Evolutionary conservation across 2,113 vertebrate species (phyloP), one percentile per base, ranked within the genome.

Genomic region (Hucho hucho): DNA sequence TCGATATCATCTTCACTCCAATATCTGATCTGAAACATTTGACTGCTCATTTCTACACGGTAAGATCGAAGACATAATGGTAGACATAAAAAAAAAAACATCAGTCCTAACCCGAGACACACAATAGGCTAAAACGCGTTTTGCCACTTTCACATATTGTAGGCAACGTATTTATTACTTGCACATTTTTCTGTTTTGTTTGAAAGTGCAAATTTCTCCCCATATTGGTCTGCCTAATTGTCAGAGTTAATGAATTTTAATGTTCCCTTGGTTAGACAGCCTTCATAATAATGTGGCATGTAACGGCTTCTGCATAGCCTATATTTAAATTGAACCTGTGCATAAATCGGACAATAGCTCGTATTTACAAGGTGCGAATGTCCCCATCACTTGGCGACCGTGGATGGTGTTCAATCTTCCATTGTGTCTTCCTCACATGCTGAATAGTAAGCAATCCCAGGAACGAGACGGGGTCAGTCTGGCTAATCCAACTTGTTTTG

Each of bases 401-500:
- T 68, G 16, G 70, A 75, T 76, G 82, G 76, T 84, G 84, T 75
- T 88, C 81, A 90, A 86, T 75, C 26, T 63, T 43, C 61, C 69
- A 78, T 84, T 32, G 82, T 76, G 73, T 87, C 7, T 84, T 86
- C 80, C 80, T 81, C 84, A 83, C 86, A 87, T 89, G 88, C 85
- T 72, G 90, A 91, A 65, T 74, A 82, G 88, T 64, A 79, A 78
- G 47, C 25, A 26, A 58, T 56, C 71, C 78, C 78, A 29, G 71
- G 69, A 75, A 75, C 77, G 75, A 74, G 29, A 64, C 22, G 78
- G 74, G 86, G 84, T 87, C 85, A 82, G 61, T 32, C 65, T 70
- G 81, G 69, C 88, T 91, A 92, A 92, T 92, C 91, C 92, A 91
- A 90, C 89, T 92, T 92, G 91, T 93, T 93, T 92, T 86, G 87